Percentiles rank a stretch among this genome's conserved stretches.
Evolutionary conservation across 2,888 invertebrate genomes (phyloP).

Genomic region (Campoplex capitator): DNA sequence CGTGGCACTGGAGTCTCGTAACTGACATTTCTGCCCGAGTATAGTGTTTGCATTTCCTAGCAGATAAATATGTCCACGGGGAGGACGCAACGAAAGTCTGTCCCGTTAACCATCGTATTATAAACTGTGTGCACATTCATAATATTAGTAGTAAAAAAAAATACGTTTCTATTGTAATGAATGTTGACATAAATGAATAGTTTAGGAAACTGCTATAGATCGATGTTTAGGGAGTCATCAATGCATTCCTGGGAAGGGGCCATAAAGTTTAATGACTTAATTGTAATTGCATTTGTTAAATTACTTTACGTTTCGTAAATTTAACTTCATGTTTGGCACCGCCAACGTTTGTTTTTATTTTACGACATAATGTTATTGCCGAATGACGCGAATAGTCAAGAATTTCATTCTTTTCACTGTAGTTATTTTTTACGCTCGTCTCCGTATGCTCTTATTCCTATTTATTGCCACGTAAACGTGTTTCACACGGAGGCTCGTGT

Average conservation of each 20-base stretch:
- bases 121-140: not conserved
- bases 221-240: not conserved
- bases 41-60: conserved; percentile 21
- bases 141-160: not conserved
- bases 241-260: not conserved
- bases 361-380: not conserved
- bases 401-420: not conserved
- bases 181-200: no score
- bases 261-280: not conserved
- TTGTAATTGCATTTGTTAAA: not conserved
- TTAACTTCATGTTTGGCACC: not conserved
- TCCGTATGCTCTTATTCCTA: conserved; percentile 4
- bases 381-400: not conserved
- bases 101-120: not conserved
- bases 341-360: not conserved
- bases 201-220: not conserved
- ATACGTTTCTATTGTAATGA: not conserved
- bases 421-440: conserved; percentile 9
- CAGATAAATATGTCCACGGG: conserved; percentile 1
- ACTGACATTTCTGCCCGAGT: conserved; percentile 15
- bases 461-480: conserved; percentile 13
- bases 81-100: not conserved
- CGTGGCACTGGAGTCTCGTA: conserved; percentile 24
- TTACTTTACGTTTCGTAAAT: not conserved
- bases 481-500: not conserved